These are phyloP conservation scores for Pseudorhiza aurosa DNA, from an alignment of 30 jellyfish, hydroid and myxozoan species.

Conservation along the genomic window DNA sequence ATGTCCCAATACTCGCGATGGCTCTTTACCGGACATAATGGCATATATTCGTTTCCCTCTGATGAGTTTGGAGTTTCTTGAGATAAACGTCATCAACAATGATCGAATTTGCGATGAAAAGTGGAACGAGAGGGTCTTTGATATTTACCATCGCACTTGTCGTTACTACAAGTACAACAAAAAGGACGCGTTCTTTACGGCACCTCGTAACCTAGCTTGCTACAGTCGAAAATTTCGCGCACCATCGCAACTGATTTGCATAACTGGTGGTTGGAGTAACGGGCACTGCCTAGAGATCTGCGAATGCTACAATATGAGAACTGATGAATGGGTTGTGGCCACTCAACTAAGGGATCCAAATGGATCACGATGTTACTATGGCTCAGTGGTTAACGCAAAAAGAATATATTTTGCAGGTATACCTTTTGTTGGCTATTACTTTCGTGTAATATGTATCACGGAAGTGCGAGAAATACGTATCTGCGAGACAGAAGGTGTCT, in stretches of 20 bases:
- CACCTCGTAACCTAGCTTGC: conserved; percentile 47
- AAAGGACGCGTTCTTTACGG: conserved; percentile 11
- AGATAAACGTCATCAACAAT: conserved; percentile 26
- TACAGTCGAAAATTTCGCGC: conserved; percentile 35
- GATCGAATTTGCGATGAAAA: conserved; percentile 1
- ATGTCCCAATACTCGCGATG: conserved; percentile 46
- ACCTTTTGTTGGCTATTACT: no score
- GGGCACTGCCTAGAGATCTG: conserved; percentile 75
- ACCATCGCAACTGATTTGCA: conserved; percentile 72
- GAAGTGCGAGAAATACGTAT: no score
- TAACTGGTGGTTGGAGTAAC: conserved; percentile 86
- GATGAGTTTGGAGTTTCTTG: conserved; percentile 52
- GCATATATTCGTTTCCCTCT: conserved; percentile 65
- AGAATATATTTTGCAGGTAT: conserved; percentile 54
- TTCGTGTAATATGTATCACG: no score
- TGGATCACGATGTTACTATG: conserved; percentile 82
- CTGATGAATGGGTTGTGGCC: conserved; percentile 53
- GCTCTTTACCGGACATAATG: conserved; percentile 40
- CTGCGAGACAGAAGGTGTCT: no score
- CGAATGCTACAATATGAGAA: conserved; percentile 73
- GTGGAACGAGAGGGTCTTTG: conserved; percentile 20
- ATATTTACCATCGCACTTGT: conserved; percentile 47
- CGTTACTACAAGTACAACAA: conserved; percentile 20
- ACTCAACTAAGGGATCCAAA: conserved; percentile 63
- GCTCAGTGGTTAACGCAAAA: conserved; percentile 34